Conservation (phyloP, 2,888 invertebrate genomes). For the Bhutanitis thaidina region DNA sequence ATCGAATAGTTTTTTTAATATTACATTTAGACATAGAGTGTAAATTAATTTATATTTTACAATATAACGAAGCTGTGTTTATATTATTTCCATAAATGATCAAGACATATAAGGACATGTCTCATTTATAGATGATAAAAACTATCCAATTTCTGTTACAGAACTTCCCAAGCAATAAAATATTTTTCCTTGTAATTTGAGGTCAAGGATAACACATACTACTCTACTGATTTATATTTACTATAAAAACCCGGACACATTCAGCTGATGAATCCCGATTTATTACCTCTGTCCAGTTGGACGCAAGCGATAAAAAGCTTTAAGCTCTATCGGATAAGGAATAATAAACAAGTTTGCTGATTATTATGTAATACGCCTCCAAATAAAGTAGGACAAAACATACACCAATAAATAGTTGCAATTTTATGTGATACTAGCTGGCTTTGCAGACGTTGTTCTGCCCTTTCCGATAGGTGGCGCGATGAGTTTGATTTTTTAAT, state of each 20-base stretch:
- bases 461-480: too few relatives aligned
- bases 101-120: too few relatives aligned
- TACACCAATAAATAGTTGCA: too few relatives aligned
- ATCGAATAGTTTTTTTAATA: too few relatives aligned
- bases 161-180: conserved; percentile 15
- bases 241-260: conserved; percentile 15
- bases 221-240: conserved; percentile 18
- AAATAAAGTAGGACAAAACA: too few relatives aligned
- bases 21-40: too few relatives aligned
- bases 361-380: neutral
- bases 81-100: too few relatives aligned
- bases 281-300: conserved; percentile 4
- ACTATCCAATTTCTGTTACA: conserved; percentile 2
- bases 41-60: too few relatives aligned
- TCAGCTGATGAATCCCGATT: conserved; percentile 20
- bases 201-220: conserved; percentile 14
- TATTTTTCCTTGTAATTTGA: conserved; percentile 18
- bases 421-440: too few relatives aligned
- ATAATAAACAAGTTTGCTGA: neutral
- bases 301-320: conserved; percentile 12
- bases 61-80: too few relatives aligned
- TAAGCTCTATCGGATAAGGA: neutral
- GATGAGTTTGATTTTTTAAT: too few relatives aligned
- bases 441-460: too few relatives aligned
- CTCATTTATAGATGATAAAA: conserved; percentile 4